Conservation (phyloP, 2,888 invertebrate genomes). For the Megamerina dolium region DNA sequence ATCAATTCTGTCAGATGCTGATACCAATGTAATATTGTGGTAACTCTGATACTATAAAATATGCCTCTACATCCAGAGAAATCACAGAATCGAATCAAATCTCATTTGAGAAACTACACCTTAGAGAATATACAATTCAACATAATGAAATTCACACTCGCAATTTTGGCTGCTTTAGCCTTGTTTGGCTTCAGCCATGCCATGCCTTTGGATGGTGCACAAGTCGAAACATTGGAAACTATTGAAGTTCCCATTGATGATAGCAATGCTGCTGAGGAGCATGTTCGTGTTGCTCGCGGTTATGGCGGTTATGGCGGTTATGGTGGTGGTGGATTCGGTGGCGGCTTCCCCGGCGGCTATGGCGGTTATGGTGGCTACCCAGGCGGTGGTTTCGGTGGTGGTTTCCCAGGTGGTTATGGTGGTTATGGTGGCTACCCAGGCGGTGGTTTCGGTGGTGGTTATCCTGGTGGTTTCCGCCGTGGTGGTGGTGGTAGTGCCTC, state of each 20-base stretch:
- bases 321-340: constrained; percentile 5
- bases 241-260: constrained; percentile 1
- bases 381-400: constrained; percentile 9
- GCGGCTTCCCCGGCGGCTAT: constrained; percentile 8
- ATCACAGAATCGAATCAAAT: constrained; percentile 7
- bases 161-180: constrained; percentile 4
- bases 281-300: constrained; percentile 15
- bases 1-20: too few species aligned
- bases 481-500: constrained; percentile 6
- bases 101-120: constrained; percentile 4
- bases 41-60: too few species aligned
- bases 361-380: constrained; percentile 7
- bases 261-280: constrained; percentile 4
- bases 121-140: not conserved
- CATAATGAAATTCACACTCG: constrained; percentile 4
- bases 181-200: constrained; percentile 7
- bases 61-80: not conserved
- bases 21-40: too few species aligned
- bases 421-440: constrained; percentile 10
- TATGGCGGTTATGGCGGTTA: constrained; percentile 1
- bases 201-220: constrained; percentile 9
- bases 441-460: constrained; percentile 5
- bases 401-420: constrained; percentile 8
- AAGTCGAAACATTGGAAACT: constrained; percentile 5
- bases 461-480: constrained; percentile 4